These are phyloP conservation scores for Neotoxoptera formosana DNA, from an alignment of 1,140 invertebrate species.

Conservation along the genomic window DNA sequence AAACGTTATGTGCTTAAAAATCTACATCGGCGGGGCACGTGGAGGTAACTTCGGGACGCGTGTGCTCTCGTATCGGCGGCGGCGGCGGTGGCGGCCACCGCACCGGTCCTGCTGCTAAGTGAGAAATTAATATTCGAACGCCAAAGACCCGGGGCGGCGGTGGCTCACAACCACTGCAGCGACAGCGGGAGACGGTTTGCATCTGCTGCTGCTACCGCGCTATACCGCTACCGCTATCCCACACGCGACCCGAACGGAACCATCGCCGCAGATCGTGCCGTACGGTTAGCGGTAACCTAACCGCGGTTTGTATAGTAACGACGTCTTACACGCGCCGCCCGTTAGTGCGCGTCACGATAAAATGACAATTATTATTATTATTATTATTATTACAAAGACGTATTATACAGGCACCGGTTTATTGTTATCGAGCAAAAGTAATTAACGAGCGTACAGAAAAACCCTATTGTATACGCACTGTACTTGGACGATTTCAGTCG, in stretches of 20 bases:
- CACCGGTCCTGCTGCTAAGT: not conserved
- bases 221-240: not conserved
- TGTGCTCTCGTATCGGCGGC: not conserved
- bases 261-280: not conserved
- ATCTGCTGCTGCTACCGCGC: not conserved
- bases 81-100: too few species aligned
- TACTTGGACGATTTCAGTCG: not conserved
- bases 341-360: too few species aligned
- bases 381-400: not conserved
- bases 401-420: not conserved
- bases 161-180: too few species aligned
- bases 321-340: not conserved
- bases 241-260: not conserved
- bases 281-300: not conserved
- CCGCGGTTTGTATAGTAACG: not conserved
- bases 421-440: not conserved
- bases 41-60: not conserved
- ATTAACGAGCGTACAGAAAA: not conserved
- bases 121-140: slow-evolving; percentile 27
- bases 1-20: not conserved
- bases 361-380: slow-evolving; percentile 14
- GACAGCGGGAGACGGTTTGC: not conserved
- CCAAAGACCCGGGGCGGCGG: too few species aligned
- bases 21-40: not conserved
- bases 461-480: not conserved